Conservation (phyloP, 30 jellyfish, hydroid and myxozoan genomes). For the Phacellophora camtschatica region DNA sequence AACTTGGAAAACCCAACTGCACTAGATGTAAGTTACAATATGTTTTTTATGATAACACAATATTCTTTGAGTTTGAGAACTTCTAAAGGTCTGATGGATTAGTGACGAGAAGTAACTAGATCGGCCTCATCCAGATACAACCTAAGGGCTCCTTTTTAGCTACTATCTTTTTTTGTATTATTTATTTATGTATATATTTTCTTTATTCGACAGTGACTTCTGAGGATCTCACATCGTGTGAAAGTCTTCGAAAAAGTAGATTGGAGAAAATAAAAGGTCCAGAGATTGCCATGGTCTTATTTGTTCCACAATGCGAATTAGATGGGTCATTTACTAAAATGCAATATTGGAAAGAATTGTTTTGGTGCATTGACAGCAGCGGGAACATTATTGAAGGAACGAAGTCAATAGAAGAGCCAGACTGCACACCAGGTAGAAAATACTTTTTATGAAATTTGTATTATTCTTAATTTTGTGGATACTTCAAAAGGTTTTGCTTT, state of each 20-base stretch:
- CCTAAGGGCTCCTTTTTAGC: too few species aligned
- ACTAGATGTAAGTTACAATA: slow-evolving; percentile 47
- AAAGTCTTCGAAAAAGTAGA: background rate
- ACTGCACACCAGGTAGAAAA: slow-evolving; percentile 43
- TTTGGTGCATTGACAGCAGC: slow-evolving; percentile 80
- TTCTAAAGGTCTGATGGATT: too few species aligned
- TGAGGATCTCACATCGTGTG: slow-evolving; percentile 38
- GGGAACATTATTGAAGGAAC: slow-evolving; percentile 76
- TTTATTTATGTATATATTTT: too few species aligned
- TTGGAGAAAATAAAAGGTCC: background rate
- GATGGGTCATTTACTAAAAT: slow-evolving; percentile 65
- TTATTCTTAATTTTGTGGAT: too few species aligned
- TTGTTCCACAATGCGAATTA: slow-evolving; percentile 68
- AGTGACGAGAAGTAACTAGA: too few species aligned
- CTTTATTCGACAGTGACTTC: too few species aligned
- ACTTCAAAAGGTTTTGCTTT: too few species aligned
- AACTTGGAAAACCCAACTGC: slow-evolving; percentile 42
- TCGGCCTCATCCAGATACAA: too few species aligned
- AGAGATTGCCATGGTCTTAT: slow-evolving; percentile 15
- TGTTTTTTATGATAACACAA: too few species aligned
- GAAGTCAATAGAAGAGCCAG: background rate
- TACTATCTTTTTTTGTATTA: too few species aligned
- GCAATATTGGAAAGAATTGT: slow-evolving; percentile 78
- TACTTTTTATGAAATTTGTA: too few species aligned
- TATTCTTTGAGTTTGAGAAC: too few species aligned